These are phyloP conservation scores for Cynoglossus semilaevis DNA, from an alignment of 2,113 vertebrate genomes.

Conservation along the genomic window DNA sequence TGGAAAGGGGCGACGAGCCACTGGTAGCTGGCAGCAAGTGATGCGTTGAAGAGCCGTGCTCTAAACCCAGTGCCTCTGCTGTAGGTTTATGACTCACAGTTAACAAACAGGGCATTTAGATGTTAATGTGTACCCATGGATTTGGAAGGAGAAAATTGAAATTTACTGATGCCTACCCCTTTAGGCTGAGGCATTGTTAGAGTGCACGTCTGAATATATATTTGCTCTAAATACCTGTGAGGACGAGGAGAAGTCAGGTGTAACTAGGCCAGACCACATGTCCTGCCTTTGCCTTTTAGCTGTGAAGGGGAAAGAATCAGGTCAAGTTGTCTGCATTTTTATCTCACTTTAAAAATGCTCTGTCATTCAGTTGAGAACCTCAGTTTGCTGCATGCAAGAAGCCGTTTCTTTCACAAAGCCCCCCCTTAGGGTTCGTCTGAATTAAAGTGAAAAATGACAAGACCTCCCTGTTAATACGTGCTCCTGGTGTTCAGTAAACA, in stretches of 20 bases:
- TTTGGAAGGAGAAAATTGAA: too few relatives aligned
- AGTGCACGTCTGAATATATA: conserved; percentile 13
- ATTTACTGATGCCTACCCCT: not conserved
- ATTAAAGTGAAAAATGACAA: not conserved
- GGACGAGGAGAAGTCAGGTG: conserved; percentile 55
- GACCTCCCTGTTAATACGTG: not conserved
- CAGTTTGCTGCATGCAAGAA: not conserved
- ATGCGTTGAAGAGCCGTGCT: too few relatives aligned
- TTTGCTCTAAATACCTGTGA: conserved; percentile 56
- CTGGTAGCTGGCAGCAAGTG: too few relatives aligned
- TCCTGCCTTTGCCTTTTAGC: conserved; percentile 15
- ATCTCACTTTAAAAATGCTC: conserved; percentile 6
- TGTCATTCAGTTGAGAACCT: conserved; percentile 2
- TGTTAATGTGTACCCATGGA: too few relatives aligned
- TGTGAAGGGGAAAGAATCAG: conserved; percentile 42
- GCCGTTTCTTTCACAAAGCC: not conserved
- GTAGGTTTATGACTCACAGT: too few relatives aligned
- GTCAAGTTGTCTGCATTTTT: conserved; percentile 43
- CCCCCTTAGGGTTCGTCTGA: not conserved
- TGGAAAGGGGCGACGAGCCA: too few relatives aligned
- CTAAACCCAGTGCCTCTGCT: too few relatives aligned
- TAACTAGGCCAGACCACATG: conserved; percentile 54
- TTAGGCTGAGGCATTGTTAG: conserved; percentile 6
- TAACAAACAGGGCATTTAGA: too few relatives aligned
- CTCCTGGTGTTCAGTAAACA: too few relatives aligned